Conservation (phyloP, 2,113 vertebrate genomes). For the Dendropsophus ebraccatus region DNA sequence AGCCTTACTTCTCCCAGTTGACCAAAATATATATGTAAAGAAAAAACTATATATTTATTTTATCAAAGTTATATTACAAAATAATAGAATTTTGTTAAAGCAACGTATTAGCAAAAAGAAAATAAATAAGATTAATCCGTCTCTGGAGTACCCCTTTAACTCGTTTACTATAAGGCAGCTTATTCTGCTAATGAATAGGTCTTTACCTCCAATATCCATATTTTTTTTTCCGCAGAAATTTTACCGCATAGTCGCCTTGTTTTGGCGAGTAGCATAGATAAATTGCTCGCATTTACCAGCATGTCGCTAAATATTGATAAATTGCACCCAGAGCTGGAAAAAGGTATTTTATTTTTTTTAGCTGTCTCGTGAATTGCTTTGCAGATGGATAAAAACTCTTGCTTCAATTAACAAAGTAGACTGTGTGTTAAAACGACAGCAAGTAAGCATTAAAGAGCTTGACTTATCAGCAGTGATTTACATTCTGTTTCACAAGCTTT, state of each 20-base stretch:
- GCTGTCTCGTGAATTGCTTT: conserved; percentile 49
- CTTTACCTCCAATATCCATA: no score
- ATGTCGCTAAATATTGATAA: conserved; percentile 50
- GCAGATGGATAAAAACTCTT: conserved; percentile 34
- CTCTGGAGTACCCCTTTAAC: no score
- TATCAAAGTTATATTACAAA: no score
- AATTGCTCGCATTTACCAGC: conserved; percentile 28
- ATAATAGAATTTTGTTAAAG: no score
- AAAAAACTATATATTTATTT: no score
- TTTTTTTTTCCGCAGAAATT: no score
- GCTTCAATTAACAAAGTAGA: conserved; percentile 61
- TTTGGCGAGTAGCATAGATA: neutral
- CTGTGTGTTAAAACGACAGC: conserved; percentile 47
- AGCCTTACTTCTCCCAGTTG: no score
- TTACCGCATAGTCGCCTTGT: conserved; percentile 4
- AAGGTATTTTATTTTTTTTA: conserved; percentile 36
- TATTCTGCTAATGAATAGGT: neutral
- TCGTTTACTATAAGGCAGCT: neutral
- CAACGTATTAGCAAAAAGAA: no score
- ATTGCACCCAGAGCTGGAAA: conserved; percentile 33
- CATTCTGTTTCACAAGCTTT: conserved; percentile 43
- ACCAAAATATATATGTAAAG: no score
- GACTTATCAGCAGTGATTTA: conserved; percentile 56
- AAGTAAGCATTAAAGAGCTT: conserved; percentile 48
- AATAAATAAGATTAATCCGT: no score